A percentile compares a stretch with the other conserved stretches of the same genome.
These are phyloP conservation scores for Paraplagusia blochii DNA, from an alignment of 2,113 vertebrate species.

Conservation along the genomic window DNA sequence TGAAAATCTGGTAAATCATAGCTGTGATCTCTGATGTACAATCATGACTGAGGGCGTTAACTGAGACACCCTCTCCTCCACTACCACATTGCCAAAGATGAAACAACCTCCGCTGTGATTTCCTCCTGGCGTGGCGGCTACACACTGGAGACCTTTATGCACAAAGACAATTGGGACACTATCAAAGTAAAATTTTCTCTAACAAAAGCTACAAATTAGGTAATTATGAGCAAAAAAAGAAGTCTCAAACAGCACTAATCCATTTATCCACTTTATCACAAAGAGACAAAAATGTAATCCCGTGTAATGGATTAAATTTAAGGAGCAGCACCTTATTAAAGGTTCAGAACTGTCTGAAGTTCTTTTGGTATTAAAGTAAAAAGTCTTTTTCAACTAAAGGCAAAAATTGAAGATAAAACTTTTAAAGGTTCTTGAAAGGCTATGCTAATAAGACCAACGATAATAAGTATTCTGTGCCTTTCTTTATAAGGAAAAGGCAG, in stretches of 20 bases:
- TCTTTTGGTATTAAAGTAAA: too few relatives aligned
- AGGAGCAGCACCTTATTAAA: constrained; percentile 4
- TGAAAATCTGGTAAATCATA: constrained; percentile 33
- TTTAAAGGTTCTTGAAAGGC: too few relatives aligned
- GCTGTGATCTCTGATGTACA: constrained; percentile 8
- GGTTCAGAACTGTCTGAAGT: not conserved
- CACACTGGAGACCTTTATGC: constrained; percentile 33
- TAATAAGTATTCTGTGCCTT: too few relatives aligned
- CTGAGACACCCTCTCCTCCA: not conserved
- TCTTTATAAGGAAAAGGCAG: too few relatives aligned
- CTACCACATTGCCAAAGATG: constrained; percentile 18
- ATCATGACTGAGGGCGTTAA: not conserved
- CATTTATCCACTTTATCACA: constrained; percentile 8
- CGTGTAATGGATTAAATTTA: constrained; percentile 20
- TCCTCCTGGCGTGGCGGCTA: constrained; percentile 34
- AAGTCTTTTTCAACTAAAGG: too few relatives aligned
- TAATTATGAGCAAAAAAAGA: constrained; percentile 24
- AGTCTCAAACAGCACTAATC: constrained; percentile 11
- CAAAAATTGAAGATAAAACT: too few relatives aligned
- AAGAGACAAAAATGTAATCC: constrained; percentile 23
- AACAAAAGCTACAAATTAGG: constrained; percentile 39
- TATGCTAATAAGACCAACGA: too few relatives aligned
- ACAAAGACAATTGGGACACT: constrained; percentile 34
- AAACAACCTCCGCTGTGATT: constrained; percentile 18
- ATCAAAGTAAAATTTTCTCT: too few relatives aligned